Percentiles rank a stretch among this genome's conserved stretches.
Evolutionary conservation across 2,888 invertebrate genomes (phyloP).

Genomic region (Trachelus iudaicus): DNA sequence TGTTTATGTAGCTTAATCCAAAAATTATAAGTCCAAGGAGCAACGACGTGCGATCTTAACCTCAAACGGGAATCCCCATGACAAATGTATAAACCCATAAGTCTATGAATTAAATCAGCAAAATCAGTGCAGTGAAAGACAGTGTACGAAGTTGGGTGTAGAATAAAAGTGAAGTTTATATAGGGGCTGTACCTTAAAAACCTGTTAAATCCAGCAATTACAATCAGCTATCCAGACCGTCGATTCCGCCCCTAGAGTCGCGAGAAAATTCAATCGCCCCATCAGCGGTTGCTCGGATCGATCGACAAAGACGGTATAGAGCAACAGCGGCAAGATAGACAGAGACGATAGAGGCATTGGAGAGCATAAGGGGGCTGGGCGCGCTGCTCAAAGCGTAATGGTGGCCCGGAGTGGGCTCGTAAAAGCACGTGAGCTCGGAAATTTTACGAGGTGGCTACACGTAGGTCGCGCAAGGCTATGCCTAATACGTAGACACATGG

Average conservation of each 20-base stretch:
- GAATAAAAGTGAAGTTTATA: not conserved
- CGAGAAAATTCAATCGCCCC: not conserved
- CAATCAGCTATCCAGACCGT: not conserved
- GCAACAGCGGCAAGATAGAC: not conserved
- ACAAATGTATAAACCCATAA: not conserved
- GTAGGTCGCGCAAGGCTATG: not conserved
- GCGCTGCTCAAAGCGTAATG: not conserved
- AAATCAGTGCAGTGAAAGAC: not conserved
- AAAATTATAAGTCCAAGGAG: constrained; percentile 44
- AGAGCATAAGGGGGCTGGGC: not conserved
- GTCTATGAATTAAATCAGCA: accelerated
- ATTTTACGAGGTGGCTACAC: not conserved
- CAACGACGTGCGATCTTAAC: not conserved
- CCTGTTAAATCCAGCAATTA: not conserved
- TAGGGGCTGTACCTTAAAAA: not conserved
- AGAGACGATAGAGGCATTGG: not conserved
- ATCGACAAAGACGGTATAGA: not conserved
- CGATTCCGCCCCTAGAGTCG: not conserved
- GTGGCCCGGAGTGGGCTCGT: not conserved
- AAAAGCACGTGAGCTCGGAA: not conserved
- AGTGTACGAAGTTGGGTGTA: not conserved
- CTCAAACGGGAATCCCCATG: not conserved
- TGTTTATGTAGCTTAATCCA: constrained; percentile 53
- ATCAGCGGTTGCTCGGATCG: not conserved
- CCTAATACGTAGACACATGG: not conserved